Conservation (phyloP, 2,888 invertebrate genomes). For the Melanchra persicariae region DNA sequence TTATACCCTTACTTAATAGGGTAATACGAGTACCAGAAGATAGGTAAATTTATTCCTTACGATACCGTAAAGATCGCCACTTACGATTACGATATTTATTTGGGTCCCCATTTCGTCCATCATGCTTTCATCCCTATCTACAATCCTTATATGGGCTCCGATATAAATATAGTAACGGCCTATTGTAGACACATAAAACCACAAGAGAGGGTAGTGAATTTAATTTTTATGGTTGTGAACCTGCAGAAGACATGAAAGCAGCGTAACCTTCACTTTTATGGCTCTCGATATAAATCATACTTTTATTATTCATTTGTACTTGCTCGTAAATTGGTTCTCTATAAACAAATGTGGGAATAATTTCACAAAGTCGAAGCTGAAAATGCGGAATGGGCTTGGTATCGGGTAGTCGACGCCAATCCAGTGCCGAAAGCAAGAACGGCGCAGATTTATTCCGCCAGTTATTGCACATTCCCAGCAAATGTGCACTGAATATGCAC, state of each 20-base stretch:
- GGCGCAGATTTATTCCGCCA: constrained; percentile 76
- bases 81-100: constrained; percentile 62
- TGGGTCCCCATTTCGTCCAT: constrained; percentile 62
- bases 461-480: constrained; percentile 81
- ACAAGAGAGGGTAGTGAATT: constrained; percentile 37
- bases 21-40: constrained; percentile 57
- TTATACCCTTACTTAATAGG: constrained; percentile 56
- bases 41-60: constrained; percentile 62
- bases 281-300: constrained; percentile 34
- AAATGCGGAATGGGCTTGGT: constrained; percentile 65
- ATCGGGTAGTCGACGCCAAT: constrained; percentile 73
- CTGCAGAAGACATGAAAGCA: constrained; percentile 34
- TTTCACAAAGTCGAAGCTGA: constrained; percentile 61
- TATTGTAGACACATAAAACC: constrained; percentile 55
- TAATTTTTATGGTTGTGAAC: constrained; percentile 44
- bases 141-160: constrained; percentile 30
- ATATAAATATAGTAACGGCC: constrained; percentile 34
- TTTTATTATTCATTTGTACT: constrained; percentile 49
- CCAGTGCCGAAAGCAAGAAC: constrained; percentile 72
- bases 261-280: constrained; percentile 31
- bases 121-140: constrained; percentile 61
- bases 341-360: constrained; percentile 54
- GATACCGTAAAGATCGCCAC: constrained; percentile 62
- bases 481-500: constrained; percentile 77
- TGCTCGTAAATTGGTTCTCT: constrained; percentile 41